Percentiles rank a stretch among this genome's conserved stretches.
Evolutionary conservation across 2,888 invertebrate species (phyloP).

Genomic region (Phragmatobia fuliginosa): DNA sequence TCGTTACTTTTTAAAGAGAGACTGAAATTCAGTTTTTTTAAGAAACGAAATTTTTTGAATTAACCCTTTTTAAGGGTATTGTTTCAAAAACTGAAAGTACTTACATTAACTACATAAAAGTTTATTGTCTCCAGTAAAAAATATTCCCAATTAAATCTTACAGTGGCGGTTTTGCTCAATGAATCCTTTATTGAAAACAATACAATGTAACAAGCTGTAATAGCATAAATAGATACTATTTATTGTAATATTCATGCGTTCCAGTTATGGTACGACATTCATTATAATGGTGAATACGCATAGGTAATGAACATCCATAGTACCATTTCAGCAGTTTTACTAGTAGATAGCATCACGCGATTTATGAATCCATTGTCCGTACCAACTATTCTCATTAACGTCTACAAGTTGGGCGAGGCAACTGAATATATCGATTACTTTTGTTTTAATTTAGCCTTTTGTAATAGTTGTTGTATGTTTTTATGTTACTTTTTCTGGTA

Average conservation of each 20-base stretch:
- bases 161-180: background rate
- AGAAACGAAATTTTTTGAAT: too few species aligned
- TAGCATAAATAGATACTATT: constrained; percentile 45
- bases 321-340: constrained; percentile 75
- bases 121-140: too few species aligned
- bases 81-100: too few species aligned
- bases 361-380: constrained; percentile 80
- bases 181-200: constrained; percentile 1
- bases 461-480: constrained; percentile 40
- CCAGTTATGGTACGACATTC: constrained; percentile 69
- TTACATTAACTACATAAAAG: too few species aligned
- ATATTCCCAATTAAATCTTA: too few species aligned
- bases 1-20: too few species aligned
- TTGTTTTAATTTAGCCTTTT: constrained; percentile 51
- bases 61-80: too few species aligned
- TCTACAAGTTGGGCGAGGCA: constrained; percentile 58
- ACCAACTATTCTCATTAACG: constrained; percentile 76
- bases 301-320: constrained; percentile 67
- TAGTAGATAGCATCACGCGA: constrained; percentile 72
- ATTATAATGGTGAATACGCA: constrained; percentile 76
- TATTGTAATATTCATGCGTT: constrained; percentile 49
- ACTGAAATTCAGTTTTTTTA: too few species aligned
- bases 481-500: constrained; percentile 33
- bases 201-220: constrained; percentile 14
- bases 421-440: constrained; percentile 59